These are phyloP conservation scores for Penaeus japonicus DNA, from an alignment of 1,140 invertebrate species.

Conservation along the genomic window DNA sequence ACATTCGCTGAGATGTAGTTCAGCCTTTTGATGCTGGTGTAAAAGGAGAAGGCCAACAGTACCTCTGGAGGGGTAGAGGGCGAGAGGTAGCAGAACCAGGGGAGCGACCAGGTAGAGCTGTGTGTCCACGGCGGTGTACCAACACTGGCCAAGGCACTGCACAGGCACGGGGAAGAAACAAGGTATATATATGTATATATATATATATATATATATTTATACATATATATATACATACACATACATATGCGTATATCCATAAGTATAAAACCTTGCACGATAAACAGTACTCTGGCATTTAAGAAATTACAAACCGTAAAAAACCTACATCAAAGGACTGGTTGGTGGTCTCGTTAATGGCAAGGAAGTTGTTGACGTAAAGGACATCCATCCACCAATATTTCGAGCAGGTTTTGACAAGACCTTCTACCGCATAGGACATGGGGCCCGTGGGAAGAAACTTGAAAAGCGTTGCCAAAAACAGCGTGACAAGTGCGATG, in stretches of 20 bases:
- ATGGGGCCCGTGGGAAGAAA: not conserved
- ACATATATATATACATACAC: too few relatives aligned
- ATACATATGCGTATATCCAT: too few relatives aligned
- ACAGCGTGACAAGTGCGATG: not conserved
- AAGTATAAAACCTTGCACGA: too few relatives aligned
- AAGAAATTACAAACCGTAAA: too few relatives aligned
- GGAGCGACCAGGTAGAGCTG: conserved; percentile 78
- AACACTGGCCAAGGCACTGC: conserved; percentile 76
- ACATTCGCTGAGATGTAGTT: too few relatives aligned
- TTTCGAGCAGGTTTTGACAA: not conserved
- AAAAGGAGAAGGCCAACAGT: not conserved
- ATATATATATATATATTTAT: too few relatives aligned
- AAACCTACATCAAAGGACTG: too few relatives aligned
- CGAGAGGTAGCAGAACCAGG: conserved; percentile 73
- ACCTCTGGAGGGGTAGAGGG: conserved; percentile 72
- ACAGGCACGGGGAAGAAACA: not conserved
- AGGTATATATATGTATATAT: too few relatives aligned
- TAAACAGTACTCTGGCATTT: too few relatives aligned
- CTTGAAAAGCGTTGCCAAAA: not conserved
- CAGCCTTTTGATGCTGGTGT: too few relatives aligned
- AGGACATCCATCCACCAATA: conserved; percentile 35
- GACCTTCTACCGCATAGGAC: not conserved
- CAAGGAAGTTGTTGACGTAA: conserved; percentile 13
- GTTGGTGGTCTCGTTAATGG: not conserved
- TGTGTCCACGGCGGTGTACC: conserved; percentile 85